phyloP scores from a whole-genome alignment of 2,888 invertebrate species.

The Sinelater perroti region DNA sequence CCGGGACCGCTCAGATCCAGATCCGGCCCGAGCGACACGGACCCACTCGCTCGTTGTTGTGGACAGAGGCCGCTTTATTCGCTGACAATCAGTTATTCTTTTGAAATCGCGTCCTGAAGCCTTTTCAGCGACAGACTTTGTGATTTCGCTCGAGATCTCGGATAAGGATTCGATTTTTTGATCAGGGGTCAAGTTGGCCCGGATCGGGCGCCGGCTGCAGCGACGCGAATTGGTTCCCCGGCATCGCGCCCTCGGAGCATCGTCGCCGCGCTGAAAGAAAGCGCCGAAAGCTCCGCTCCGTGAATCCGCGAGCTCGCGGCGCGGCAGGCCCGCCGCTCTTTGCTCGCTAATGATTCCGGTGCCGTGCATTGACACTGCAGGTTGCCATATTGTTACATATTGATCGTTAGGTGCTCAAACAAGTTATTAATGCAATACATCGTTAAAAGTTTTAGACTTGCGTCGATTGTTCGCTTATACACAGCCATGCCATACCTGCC shows the following conservation, averaged over 20 bases:
- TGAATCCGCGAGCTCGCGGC: too few relatives aligned
- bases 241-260: slow-evolving; percentile 19
- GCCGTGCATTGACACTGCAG: slow-evolving; percentile 39
- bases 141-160: slow-evolving; percentile 55
- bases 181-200: slow-evolving; percentile 54
- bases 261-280: not conserved
- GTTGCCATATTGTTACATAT: slow-evolving; percentile 54
- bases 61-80: slow-evolving; percentile 52
- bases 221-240: slow-evolving; percentile 36
- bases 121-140: slow-evolving; percentile 58
- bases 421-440: slow-evolving; percentile 62
- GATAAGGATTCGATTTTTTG: slow-evolving; percentile 55
- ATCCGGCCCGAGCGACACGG: slow-evolving; percentile 39
- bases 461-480: slow-evolving; percentile 53
- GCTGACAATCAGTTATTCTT: slow-evolving; percentile 59
- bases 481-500: slow-evolving; percentile 58
- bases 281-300: not conserved
- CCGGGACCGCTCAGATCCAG: slow-evolving; percentile 41
- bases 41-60: slow-evolving; percentile 45
- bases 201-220: slow-evolving; percentile 47
- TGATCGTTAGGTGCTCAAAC: slow-evolving; percentile 58
- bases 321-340: too few relatives aligned
- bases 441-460: slow-evolving; percentile 62
- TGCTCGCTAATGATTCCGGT: slow-evolving; percentile 31
- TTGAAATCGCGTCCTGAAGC: slow-evolving; percentile 57